phyloP scores from a whole-genome alignment of 2,113 vertebrate genomes.

The Tupaia tana region DNA sequence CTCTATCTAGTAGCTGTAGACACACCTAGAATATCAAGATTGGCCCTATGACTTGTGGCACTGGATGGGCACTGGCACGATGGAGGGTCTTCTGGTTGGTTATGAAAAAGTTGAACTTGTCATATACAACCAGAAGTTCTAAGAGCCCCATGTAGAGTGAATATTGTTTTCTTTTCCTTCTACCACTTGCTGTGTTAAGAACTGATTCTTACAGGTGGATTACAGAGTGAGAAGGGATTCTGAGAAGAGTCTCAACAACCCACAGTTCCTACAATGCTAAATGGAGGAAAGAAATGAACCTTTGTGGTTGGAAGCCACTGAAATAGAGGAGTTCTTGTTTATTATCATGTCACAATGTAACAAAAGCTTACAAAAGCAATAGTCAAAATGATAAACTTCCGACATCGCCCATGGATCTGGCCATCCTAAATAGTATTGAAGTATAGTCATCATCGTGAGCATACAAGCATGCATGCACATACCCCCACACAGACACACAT shows the following conservation, averaged over 20 bases:
- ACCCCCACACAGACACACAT: no score
- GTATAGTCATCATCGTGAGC: neutral
- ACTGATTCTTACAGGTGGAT: neutral
- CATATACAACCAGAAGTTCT: neutral
- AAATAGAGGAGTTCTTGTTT: neutral
- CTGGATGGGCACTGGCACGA: neutral
- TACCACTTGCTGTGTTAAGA: neutral
- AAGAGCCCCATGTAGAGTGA: rapidly evolving
- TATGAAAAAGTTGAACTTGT: neutral
- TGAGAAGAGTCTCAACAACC: neutral
- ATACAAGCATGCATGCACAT: neutral
- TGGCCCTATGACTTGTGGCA: neutral
- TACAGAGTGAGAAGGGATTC: neutral
- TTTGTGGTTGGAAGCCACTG: neutral
- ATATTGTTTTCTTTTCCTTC: neutral
- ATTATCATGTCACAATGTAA: neutral
- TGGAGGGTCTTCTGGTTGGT: no score
- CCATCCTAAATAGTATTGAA: neutral
- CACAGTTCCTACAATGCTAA: neutral
- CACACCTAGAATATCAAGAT: no score
- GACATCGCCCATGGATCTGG: neutral
- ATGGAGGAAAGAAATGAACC: neutral
- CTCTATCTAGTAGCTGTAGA: neutral
- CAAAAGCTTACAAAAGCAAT: neutral
- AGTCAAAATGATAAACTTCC: neutral